These are phyloP conservation scores for Manduca sexta DNA, from an alignment of 1,140 invertebrate genomes.

Conservation along the genomic window DNA sequence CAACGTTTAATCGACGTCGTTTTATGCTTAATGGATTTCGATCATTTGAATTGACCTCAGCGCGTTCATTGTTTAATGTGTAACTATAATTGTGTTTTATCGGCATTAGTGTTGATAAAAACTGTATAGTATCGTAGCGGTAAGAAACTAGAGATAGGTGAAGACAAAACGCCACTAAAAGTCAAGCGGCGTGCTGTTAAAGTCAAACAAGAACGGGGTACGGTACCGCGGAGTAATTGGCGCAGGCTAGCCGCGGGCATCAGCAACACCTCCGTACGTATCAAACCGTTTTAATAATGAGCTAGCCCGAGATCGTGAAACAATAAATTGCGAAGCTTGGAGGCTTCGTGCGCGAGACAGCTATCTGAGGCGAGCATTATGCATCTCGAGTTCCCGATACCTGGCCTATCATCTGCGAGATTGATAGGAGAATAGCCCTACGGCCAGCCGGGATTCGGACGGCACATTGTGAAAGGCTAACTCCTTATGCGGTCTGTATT, in stretches of 20 bases:
- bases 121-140: slow-evolving; percentile 7
- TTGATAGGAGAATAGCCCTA: slow-evolving; percentile 69
- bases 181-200: slow-evolving; percentile 49
- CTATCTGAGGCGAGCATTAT: slow-evolving; percentile 68
- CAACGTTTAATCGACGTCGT: slow-evolving; percentile 57
- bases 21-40: slow-evolving; percentile 54
- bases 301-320: slow-evolving; percentile 67
- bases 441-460: slow-evolving; percentile 53
- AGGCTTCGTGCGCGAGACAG: slow-evolving; percentile 69
- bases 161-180: slow-evolving; percentile 46
- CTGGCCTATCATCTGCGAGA: slow-evolving; percentile 65
- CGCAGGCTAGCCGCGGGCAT: slow-evolving; percentile 45
- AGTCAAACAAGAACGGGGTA: slow-evolving; percentile 45
- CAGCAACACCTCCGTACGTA: slow-evolving; percentile 66
- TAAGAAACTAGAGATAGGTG: slow-evolving; percentile 21
- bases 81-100: slow-evolving; percentile 28
- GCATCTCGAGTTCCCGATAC: slow-evolving; percentile 59
- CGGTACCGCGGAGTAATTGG: slow-evolving; percentile 56
- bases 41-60: slow-evolving; percentile 40
- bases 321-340: slow-evolving; percentile 71
- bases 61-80: slow-evolving; percentile 37
- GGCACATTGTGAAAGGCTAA: slow-evolving; percentile 41
- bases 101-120: slow-evolving; percentile 15
- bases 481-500: slow-evolving; percentile 30
- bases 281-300: slow-evolving; percentile 73